Conservation (phyloP, 2,113 vertebrate species). For the Daphoenositta chrysoptera region DNA sequence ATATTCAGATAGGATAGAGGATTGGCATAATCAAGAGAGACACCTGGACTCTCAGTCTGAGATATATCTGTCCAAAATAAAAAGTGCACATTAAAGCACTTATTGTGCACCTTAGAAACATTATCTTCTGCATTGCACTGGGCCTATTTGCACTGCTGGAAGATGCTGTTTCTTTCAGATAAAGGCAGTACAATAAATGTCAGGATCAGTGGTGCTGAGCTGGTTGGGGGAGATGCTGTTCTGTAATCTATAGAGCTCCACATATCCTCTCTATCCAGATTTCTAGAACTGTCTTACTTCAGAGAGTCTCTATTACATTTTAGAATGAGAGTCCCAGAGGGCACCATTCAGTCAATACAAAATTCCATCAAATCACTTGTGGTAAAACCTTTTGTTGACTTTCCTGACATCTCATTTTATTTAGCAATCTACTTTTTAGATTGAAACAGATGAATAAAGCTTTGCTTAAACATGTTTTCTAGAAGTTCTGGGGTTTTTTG, state of each 20-base stretch:
- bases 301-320: neutral
- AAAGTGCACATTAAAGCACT: neutral
- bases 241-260: neutral
- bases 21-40: neutral
- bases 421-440: neutral
- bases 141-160: neutral
- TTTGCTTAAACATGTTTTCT: neutral
- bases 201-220: neutral
- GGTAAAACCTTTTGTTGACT: neutral
- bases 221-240: neutral
- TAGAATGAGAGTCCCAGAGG: neutral
- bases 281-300: neutral
- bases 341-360: neutral
- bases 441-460: neutral
- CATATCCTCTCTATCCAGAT: neutral
- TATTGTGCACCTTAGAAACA: neutral
- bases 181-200: neutral
- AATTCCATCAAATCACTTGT: neutral
- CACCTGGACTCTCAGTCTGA: neutral
- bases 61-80: neutral
- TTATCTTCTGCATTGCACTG: neutral
- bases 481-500: neutral
- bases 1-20: neutral
- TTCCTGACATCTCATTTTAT: slow-evolving; percentile 8
- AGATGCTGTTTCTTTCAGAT: neutral